A percentile compares a stretch with the other conserved stretches of the same genome.
These are phyloP conservation scores for Mellilla xanthometata DNA, from an alignment of 2,888 invertebrate genomes.

Conservation along the genomic window DNA sequence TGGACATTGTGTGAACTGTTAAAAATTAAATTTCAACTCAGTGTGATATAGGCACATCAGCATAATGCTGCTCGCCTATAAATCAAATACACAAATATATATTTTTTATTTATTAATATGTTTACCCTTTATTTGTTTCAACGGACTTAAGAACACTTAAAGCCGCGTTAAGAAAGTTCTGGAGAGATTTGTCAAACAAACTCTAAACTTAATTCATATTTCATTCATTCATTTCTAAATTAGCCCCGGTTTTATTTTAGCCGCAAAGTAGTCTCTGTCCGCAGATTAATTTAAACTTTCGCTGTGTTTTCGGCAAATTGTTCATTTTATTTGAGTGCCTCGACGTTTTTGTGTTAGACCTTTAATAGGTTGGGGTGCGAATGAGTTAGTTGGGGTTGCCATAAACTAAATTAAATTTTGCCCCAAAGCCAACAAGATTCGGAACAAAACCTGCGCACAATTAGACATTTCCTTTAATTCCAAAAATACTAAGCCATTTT, in stretches of 20 bases:
- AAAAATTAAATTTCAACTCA: too few relatives aligned
- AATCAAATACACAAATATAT: too few relatives aligned
- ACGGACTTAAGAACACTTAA: not conserved
- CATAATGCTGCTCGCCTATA: too few relatives aligned
- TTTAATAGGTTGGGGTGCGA: not conserved
- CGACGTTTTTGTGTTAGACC: not conserved
- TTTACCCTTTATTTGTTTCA: not conserved
- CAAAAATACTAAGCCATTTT: not conserved
- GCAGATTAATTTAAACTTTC: constrained; percentile 10
- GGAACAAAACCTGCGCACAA: too few relatives aligned
- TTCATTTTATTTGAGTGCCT: constrained; percentile 5
- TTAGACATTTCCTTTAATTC: too few relatives aligned
- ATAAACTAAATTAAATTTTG: not conserved
- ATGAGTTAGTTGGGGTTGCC: not conserved
- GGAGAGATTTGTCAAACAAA: constrained; percentile 4
- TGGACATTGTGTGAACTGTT: too few relatives aligned
- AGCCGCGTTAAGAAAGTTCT: not conserved
- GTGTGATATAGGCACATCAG: too few relatives aligned
- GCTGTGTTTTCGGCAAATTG: constrained; percentile 3
- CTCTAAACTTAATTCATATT: constrained; percentile 8
- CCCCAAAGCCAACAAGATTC: not conserved
- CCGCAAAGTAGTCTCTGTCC: not conserved
- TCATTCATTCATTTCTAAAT: constrained; percentile 7
- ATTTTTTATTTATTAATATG: too few relatives aligned
- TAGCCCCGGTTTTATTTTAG: constrained; percentile 4